Evolutionary conservation across 2,888 invertebrate species (phyloP).

Genomic region (Eumacrocentrus americanus): DNA sequence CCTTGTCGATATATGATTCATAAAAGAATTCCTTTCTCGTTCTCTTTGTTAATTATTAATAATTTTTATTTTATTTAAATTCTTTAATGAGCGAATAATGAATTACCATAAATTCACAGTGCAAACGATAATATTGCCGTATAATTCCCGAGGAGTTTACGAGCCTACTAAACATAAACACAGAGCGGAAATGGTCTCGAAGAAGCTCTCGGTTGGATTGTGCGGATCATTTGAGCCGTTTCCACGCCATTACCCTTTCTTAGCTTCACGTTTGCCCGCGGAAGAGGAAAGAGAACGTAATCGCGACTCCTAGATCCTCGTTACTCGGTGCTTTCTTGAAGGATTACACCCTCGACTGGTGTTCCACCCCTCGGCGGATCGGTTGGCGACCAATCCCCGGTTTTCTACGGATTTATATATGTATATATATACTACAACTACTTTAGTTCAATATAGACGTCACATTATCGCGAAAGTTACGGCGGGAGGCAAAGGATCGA

Average conservation of each 20-base stretch:
- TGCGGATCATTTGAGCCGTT: constrained; percentile 61
- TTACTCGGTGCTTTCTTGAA: constrained; percentile 32
- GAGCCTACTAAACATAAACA: constrained; percentile 11
- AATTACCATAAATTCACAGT: constrained; percentile 48
- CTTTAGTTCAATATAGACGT: background rate
- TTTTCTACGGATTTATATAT: background rate
- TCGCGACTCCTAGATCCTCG: constrained; percentile 23
- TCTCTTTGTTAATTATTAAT: background rate
- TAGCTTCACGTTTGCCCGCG: constrained; percentile 34
- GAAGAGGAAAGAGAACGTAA: constrained; percentile 15
- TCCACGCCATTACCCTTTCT: constrained; percentile 60
- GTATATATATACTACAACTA: constrained; percentile 1
- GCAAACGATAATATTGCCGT: constrained; percentile 42
- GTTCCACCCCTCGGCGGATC: background rate
- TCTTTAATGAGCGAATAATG: constrained; percentile 17
- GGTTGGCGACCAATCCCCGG: constrained; percentile 1
- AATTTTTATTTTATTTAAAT: background rate
- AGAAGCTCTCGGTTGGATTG: constrained; percentile 45
- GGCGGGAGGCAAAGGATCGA: background rate
- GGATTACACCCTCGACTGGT: constrained; percentile 26
- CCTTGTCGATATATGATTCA: background rate
- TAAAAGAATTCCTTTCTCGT: background rate
- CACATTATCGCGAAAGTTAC: background rate
- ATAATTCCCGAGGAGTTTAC: constrained; percentile 9
- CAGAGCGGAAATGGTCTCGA: constrained; percentile 21